Evolutionary conservation across 1,140 invertebrate species (phyloP).

Genomic region (Zaprionus tsacasi): DNA sequence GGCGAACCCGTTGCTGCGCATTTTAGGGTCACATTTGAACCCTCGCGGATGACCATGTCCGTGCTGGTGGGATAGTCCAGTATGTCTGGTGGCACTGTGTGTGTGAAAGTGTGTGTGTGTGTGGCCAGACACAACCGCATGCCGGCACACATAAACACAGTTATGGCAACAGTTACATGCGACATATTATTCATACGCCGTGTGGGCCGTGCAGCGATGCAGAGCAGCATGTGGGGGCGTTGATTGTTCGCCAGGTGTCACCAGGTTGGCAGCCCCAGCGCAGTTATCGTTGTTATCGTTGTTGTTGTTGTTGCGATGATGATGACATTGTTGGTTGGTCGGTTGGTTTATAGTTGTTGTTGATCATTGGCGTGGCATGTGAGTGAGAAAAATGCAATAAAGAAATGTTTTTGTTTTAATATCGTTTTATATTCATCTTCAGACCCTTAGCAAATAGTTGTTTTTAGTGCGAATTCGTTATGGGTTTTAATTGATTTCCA

Average conservation of each 20-base stretch:
- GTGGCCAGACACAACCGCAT: background rate
- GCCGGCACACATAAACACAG: conserved; percentile 24
- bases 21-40: conserved; percentile 92
- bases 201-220: conserved; percentile 48
- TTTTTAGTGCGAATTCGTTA: background rate
- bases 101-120: conserved; percentile 13
- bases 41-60: conserved; percentile 94
- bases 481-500: conserved; percentile 15
- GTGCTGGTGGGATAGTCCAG: conserved; percentile 93
- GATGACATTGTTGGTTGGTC: conserved; percentile 45
- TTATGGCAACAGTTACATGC: conserved; percentile 55
- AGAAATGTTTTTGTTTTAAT: conserved; percentile 28
- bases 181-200: conserved; percentile 75
- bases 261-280: conserved; percentile 32
- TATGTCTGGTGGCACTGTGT: conserved; percentile 93
- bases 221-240: conserved; percentile 17
- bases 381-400: conserved; percentile 40
- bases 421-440: conserved; percentile 23
- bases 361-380: conserved; percentile 21
- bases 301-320: conserved; percentile 23
- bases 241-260: conserved; percentile 68
- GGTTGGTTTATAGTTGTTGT: conserved; percentile 31
- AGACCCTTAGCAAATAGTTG: conserved; percentile 23
- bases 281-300: conserved; percentile 23
- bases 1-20: conserved; percentile 93